phyloP scores from a whole-genome alignment of 2,113 vertebrate genomes.

The Telmatochromis sp. region DNA sequence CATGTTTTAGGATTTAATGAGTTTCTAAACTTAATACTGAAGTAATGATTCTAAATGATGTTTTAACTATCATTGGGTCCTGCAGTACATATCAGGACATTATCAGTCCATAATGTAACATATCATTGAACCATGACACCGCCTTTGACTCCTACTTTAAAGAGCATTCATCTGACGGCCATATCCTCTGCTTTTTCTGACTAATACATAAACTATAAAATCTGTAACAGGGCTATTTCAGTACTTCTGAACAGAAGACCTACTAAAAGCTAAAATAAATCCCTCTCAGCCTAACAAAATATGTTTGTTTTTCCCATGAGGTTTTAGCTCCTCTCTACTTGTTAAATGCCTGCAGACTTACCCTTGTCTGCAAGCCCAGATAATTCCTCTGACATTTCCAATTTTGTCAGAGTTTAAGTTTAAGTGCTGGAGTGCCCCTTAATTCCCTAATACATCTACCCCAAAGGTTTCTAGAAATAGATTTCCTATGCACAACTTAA shows the following conservation, averaged over 20 bases:
- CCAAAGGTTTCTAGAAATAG: not conserved
- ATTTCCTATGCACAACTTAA: not conserved
- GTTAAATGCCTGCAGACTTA: not conserved
- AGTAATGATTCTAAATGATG: not conserved
- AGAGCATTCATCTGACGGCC: not conserved
- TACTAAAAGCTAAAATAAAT: not conserved
- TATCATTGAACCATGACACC: fast-evolving
- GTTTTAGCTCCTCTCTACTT: not conserved
- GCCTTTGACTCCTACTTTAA: not conserved
- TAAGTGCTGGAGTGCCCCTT: not conserved
- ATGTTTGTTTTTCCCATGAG: not conserved
- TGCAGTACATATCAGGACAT: not conserved
- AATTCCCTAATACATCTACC: not conserved
- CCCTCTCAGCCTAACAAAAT: not conserved
- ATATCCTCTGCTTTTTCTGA: not conserved
- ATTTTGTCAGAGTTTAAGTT: not conserved
- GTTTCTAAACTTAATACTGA: not conserved
- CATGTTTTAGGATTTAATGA: not conserved
- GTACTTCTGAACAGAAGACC: not conserved
- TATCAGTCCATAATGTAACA: not conserved
- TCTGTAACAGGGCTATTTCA: not conserved
- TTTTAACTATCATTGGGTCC: not conserved
- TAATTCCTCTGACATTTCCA: not conserved
- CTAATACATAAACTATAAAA: not conserved
- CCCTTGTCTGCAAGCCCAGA: not conserved